Conservation (phyloP, 2,113 vertebrate species). For the Progne subis region DNA sequence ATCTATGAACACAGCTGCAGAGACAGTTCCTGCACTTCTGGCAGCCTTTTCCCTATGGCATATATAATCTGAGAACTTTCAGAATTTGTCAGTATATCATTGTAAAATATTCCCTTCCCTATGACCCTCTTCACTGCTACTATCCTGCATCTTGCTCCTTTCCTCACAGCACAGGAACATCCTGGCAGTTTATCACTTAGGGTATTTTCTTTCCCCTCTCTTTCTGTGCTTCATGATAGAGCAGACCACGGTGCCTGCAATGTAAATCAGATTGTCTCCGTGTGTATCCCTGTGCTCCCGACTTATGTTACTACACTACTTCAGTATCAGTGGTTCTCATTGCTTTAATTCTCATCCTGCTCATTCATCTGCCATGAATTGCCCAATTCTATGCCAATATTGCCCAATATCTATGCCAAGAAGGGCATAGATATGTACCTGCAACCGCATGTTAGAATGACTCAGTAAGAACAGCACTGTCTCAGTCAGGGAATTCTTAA, state of each 20-base stretch:
- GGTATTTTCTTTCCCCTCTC: background rate
- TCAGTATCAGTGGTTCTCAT: background rate
- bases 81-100: background rate
- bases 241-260: fast-evolving
- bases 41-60: background rate
- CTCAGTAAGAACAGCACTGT: background rate
- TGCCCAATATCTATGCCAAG: too few relatives aligned
- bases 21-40: background rate
- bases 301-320: background rate
- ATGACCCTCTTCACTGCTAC: background rate
- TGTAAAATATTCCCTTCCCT: background rate
- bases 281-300: background rate
- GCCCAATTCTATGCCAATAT: too few relatives aligned
- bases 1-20: background rate
- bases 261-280: background rate
- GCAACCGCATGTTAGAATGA: background rate
- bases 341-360: background rate
- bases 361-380: background rate
- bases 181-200: background rate
- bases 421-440: background rate
- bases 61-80: background rate
- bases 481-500: background rate
- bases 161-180: background rate
- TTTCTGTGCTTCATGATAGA: background rate
- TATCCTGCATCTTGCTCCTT: background rate